Base-by-base conservation (phyloP, 1,140 invertebrate species). In the Calosoma granatense region DNA sequence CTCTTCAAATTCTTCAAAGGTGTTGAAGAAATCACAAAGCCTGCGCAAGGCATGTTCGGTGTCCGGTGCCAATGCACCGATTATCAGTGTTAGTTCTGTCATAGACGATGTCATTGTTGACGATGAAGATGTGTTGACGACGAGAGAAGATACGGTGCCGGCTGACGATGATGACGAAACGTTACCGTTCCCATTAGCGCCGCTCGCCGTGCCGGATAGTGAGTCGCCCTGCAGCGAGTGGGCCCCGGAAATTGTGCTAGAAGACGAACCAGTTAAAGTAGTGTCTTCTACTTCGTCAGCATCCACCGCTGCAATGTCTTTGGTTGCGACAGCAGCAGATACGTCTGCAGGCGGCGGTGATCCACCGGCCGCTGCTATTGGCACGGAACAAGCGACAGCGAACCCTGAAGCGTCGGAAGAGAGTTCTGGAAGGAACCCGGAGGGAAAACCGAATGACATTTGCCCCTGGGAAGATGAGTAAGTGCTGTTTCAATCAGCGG, bases 401-500 rank as follows among this genome's bases (percentile, higher is more conserved):
- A 58, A 15, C 67, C 67, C 36, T 15, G 20, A 15, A 11, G 23
- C 36, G 20, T 70, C 68, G 26, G 63, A 62, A 26, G 65, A 68
- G 1, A n/a, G n/a, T n/a, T n/a, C n/a, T n/a, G n/a, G n/a, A n/a
- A 67, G 65, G 6, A 30, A 30, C 14, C 26, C 26, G 30, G 72
- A 74, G 22, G 73, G 72, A 58, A 86, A 85, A 75, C 78, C 77
- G 72, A 86, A 82, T 71, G 84, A 89, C 72, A 83, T 90, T 67
- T 91, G 88, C 77, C 88, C 88, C 53, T 90, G 88, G 88, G 88
- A 90, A 79, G 87, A 91, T 72, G 87, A 90, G 88, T 91, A 76
- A 87, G 87, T 88, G 77, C 57, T 60, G 20, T 30, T 14, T 30
- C 14, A 14, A 30, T 30, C 9, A 47, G 17, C 41, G 41, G 15